A percentile compares a stretch with the other conserved stretches of the same genome.
Conservation (phyloP, 37 sponge, comb jelly and placozoan species). For the Diacarnus erythraeanus region DNA sequence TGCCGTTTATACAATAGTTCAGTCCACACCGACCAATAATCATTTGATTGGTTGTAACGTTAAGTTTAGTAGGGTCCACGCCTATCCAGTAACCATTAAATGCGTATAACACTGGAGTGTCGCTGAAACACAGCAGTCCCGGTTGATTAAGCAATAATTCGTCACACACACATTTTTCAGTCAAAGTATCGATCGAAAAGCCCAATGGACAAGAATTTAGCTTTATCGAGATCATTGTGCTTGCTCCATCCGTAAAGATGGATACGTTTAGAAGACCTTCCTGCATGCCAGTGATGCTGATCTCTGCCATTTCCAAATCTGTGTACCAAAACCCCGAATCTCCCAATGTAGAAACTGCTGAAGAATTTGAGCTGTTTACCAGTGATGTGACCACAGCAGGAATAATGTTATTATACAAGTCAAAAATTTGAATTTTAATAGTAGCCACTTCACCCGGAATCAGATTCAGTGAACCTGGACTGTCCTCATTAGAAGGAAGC, state of each 20-base stretch:
- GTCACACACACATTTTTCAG: neutral
- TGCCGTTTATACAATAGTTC: slow-evolving; percentile 19
- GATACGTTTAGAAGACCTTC: neutral
- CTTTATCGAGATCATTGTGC: neutral
- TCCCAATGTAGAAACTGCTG: neutral
- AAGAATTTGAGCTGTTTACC: neutral
- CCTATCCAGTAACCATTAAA: neutral
- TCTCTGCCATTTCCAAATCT: neutral
- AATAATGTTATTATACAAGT: slow-evolving; percentile 22
- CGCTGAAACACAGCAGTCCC: neutral
- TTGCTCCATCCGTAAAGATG: neutral
- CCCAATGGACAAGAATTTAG: neutral
- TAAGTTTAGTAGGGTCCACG: neutral
- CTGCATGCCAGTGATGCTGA: slow-evolving; percentile 7
- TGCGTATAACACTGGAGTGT: neutral
- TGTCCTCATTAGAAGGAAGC: neutral
- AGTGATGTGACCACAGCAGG: slow-evolving; percentile 18
- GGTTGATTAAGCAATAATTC: neutral
- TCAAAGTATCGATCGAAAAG: neutral
- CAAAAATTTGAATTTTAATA: slow-evolving; percentile 4
- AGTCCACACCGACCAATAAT: slow-evolving; percentile 5
- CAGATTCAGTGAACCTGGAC: neutral
- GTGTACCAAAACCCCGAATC: slow-evolving; percentile 1
- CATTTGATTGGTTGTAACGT: neutral
- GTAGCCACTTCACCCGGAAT: slow-evolving; percentile 12